Evolutionary conservation across 2,888 invertebrate genomes (phyloP).

Genomic region (Epinotia ramella): DNA sequence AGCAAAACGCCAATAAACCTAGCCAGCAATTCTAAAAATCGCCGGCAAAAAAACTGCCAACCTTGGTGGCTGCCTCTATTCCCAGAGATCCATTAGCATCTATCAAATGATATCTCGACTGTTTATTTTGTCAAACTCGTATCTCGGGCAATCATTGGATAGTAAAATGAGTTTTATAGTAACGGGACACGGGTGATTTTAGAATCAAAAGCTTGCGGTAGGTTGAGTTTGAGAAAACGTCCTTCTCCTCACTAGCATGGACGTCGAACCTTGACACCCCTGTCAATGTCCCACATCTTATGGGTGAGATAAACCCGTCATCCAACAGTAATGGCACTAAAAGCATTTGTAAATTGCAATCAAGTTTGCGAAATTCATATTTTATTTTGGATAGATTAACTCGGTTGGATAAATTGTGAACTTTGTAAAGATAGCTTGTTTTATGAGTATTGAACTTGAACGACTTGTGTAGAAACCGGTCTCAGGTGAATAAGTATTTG

Average conservation of each 20-base stretch:
- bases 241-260: constrained; percentile 56
- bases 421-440: constrained; percentile 33
- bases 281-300: constrained; percentile 68
- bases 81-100: constrained; percentile 77
- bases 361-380: constrained; percentile 50
- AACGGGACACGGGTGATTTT: background rate
- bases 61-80: constrained; percentile 54
- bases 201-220: background rate
- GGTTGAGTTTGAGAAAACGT: background rate
- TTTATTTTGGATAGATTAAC: constrained; percentile 51
- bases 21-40: constrained; percentile 19
- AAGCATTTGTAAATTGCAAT: constrained; percentile 70
- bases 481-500: background rate
- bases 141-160: background rate
- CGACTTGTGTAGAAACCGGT: background rate
- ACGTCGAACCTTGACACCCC: constrained; percentile 67
- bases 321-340: constrained; percentile 60
- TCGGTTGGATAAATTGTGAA: constrained; percentile 35
- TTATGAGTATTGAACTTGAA: constrained; percentile 35
- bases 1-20: constrained; percentile 19
- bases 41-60: constrained; percentile 42
- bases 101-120: constrained; percentile 64
- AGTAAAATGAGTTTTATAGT: constrained; percentile 6
- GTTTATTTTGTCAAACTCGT: constrained; percentile 13
- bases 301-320: constrained; percentile 68